These are phyloP conservation scores for Chloropsis hardwickii DNA, from an alignment of 2,113 vertebrate genomes.

Conservation along the genomic window DNA sequence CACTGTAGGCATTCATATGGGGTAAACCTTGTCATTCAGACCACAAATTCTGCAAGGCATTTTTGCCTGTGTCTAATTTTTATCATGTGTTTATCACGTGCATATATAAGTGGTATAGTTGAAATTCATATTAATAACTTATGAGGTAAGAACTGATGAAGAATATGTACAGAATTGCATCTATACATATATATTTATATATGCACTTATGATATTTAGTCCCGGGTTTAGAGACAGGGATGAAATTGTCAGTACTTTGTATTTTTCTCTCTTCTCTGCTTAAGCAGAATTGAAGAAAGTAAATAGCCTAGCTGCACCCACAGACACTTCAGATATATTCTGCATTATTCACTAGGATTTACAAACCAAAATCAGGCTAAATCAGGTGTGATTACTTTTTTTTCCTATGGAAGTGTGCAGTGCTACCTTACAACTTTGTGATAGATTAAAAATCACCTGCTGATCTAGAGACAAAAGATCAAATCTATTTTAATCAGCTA, in stretches of 20 bases:
- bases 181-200: not conserved
- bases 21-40: not conserved
- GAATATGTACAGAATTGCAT: not conserved
- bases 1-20: not conserved
- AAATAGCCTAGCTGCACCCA: not conserved
- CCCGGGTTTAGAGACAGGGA: not conserved
- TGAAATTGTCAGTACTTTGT: not conserved
- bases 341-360: not conserved
- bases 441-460: not conserved
- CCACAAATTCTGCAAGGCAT: not conserved
- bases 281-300: not conserved
- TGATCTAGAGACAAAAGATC: not conserved
- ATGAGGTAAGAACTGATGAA: not conserved
- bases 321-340: not conserved
- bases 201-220: not conserved
- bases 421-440: not conserved
- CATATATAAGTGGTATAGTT: not conserved
- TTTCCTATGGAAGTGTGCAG: not conserved
- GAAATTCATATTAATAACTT: not conserved
- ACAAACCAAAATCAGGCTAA: not conserved
- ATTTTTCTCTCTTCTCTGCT: not conserved
- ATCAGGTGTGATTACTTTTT: not conserved
- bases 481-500: not conserved
- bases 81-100: not conserved
- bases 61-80: not conserved